phyloP scores from a whole-genome alignment of 2,888 invertebrate genomes.

The Parapristionchus giblindavisi region DNA sequence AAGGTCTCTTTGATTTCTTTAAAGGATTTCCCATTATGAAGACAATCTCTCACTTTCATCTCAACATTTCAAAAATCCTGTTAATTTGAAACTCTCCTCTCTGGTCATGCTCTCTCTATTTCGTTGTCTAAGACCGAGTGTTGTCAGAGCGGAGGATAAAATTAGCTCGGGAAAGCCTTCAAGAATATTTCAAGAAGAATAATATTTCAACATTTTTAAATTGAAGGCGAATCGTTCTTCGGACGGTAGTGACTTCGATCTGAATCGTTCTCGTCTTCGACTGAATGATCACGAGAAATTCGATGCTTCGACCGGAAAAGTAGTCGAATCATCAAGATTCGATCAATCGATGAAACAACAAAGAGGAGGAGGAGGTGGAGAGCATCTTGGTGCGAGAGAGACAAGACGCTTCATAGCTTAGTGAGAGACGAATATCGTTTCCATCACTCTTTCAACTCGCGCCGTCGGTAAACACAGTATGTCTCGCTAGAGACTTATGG shows the following conservation, averaged over 20 bases:
- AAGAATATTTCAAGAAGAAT: too few relatives aligned
- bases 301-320: constrained; percentile 3
- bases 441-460: background rate
- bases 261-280: background rate
- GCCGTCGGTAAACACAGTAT: too few relatives aligned
- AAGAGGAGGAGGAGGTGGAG: background rate
- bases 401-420: constrained; percentile 12
- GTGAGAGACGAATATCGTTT: constrained; percentile 5
- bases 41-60: background rate
- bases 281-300: background rate
- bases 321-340: background rate
- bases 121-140: too few relatives aligned
- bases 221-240: too few relatives aligned
- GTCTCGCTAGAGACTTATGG: too few relatives aligned
- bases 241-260: constrained; percentile 27
- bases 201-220: too few relatives aligned
- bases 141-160: too few relatives aligned
- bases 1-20: background rate
- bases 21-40: background rate
- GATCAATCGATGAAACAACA: background rate
- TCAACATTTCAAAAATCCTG: background rate
- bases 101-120: too few relatives aligned
- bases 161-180: too few relatives aligned
- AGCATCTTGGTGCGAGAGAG: background rate
- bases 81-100: background rate